phyloP scores from a whole-genome alignment of 2,113 vertebrate species.

The Hucho hucho region DNA sequence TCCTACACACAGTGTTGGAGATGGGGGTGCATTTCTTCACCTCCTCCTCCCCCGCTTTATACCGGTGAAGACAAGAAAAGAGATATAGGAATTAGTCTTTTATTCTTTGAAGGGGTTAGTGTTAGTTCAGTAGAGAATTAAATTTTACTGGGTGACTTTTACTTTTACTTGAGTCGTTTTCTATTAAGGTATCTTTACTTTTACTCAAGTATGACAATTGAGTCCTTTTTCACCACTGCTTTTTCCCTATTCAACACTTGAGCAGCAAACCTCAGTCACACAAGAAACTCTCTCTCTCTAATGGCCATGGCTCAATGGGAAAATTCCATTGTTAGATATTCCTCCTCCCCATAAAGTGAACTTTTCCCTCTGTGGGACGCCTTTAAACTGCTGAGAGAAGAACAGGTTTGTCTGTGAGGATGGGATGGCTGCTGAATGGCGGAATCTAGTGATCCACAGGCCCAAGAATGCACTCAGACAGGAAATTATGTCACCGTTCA shows the following conservation, averaged over 20 bases:
- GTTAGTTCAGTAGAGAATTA: too few relatives aligned
- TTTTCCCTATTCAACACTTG: neutral
- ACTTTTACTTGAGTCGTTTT: too few relatives aligned
- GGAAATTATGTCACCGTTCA: constrained; percentile 55
- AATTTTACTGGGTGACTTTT: too few relatives aligned
- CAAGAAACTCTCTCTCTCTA: neutral
- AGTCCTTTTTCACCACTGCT: too few relatives aligned
- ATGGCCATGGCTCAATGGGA: too few relatives aligned
- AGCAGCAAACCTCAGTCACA: neutral
- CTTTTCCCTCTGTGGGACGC: neutral
- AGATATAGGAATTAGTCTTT: too few relatives aligned
- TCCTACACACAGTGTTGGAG: constrained; percentile 70
- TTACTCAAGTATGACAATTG: too few relatives aligned
- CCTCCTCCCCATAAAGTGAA: neutral
- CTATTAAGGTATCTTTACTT: too few relatives aligned
- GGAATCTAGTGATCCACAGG: constrained; percentile 47
- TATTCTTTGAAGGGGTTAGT: too few relatives aligned
- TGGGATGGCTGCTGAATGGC: constrained; percentile 27
- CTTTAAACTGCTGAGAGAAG: neutral
- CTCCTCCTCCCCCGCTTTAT: constrained; percentile 70
- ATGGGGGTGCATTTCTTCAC: constrained; percentile 63
- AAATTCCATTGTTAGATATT: too few relatives aligned
- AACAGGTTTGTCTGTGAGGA: constrained; percentile 21
- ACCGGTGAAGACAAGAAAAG: constrained; percentile 51
- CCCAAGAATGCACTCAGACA: constrained; percentile 48